Evolutionary conservation across 2,888 invertebrate species (phyloP).

Genomic region (Drosophila sordidula): DNA sequence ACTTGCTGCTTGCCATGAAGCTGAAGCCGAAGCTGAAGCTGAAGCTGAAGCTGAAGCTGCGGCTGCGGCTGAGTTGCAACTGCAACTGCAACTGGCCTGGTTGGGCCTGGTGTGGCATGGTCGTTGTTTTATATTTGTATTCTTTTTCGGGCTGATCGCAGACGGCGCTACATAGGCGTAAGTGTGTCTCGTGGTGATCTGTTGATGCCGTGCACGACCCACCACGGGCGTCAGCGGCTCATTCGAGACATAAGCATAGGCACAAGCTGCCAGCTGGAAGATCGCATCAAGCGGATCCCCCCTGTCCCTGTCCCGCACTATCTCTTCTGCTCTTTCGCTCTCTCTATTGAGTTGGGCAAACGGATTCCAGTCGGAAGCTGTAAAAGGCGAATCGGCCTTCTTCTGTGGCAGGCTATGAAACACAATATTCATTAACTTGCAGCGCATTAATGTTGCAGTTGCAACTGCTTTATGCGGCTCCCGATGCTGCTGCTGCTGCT

Average conservation of each 20-base stretch:
- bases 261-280: constrained; percentile 27
- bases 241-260: constrained; percentile 38
- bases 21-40: not conserved
- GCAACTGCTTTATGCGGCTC: constrained; percentile 44
- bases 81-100: constrained; percentile 21
- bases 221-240: constrained; percentile 42
- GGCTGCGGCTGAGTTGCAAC: constrained; percentile 2
- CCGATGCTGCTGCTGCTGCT: constrained; percentile 24
- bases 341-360: constrained; percentile 55
- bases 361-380: constrained; percentile 83
- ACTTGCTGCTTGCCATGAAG: constrained; percentile 65
- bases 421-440: constrained; percentile 84
- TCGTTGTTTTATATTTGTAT: too few relatives aligned
- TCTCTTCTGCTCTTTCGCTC: not conserved
- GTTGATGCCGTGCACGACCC: constrained; percentile 71
- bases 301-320: too few relatives aligned
- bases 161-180: constrained; percentile 51
- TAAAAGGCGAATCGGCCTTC: constrained; percentile 77
- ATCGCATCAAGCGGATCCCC: not conserved
- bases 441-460: constrained; percentile 79
- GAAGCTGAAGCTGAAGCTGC: too few relatives aligned
- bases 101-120: too few relatives aligned
- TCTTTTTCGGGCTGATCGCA: not conserved
- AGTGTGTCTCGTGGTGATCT: constrained; percentile 71
- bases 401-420: constrained; percentile 81